phyloP scores from a whole-genome alignment of 2,888 invertebrate species.

The Oscheius sp. region DNA sequence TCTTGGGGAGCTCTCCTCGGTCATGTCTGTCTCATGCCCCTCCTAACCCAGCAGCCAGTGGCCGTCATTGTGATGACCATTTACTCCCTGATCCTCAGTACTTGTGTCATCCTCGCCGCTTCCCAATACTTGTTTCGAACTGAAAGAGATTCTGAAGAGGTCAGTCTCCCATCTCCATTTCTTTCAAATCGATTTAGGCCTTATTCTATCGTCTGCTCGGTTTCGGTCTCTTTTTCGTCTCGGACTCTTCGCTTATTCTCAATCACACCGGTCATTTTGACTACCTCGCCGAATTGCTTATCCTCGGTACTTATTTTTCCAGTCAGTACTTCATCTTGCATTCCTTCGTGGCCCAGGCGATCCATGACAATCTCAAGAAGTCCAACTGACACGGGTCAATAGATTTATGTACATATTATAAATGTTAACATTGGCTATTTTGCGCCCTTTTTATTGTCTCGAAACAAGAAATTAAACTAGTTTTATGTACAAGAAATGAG shows the following conservation, averaged over 20 bases:
- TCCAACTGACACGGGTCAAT: constrained; percentile 12
- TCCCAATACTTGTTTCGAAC: constrained; percentile 55
- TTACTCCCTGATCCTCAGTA: constrained; percentile 57
- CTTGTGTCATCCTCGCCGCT: constrained; percentile 48
- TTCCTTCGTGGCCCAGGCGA: constrained; percentile 35
- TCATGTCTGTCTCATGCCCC: constrained; percentile 48
- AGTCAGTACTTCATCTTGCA: constrained; percentile 58
- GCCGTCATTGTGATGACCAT: constrained; percentile 48
- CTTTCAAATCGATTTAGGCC: constrained; percentile 12
- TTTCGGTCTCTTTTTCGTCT: constrained; percentile 58
- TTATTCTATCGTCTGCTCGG: constrained; percentile 37
- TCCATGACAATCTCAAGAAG: constrained; percentile 25
- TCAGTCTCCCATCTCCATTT: constrained; percentile 8
- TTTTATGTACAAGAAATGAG: constrained; percentile 2
- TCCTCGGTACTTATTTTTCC: constrained; percentile 63
- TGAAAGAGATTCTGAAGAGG: constrained; percentile 41
- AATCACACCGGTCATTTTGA: constrained; percentile 57
- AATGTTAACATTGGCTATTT: no score
- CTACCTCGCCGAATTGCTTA: constrained; percentile 45
- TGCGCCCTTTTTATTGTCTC: no score
- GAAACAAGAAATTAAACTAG: neutral
- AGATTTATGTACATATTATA: neutral
- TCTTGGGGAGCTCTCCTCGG: constrained; percentile 49
- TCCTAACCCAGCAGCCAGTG: constrained; percentile 33
- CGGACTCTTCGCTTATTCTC: constrained; percentile 64